Evolutionary conservation across 35 echinoderm and acorn worm genomes (phyloP), one percentile per base, ranked within the genome.

Genomic region (Heliocidaris tuberculata): DNA sequence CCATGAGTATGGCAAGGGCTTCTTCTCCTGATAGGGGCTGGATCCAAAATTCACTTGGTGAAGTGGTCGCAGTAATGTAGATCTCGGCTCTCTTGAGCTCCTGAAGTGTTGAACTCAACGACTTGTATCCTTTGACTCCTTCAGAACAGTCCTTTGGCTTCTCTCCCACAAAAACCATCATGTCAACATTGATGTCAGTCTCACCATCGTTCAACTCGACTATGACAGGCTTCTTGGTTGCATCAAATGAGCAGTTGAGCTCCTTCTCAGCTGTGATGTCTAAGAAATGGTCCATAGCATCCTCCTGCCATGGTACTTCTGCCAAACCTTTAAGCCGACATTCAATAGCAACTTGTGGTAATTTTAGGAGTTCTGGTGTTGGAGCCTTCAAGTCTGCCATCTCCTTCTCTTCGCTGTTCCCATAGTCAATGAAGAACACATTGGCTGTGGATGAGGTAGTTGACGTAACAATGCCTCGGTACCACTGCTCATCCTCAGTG

Each of bases 391-490:
- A 86, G 19, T 91, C 61, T 32, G 48, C 31, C 9, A 95, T 48
- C 61, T 94, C 85, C 42, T 97, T 93, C 85, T 95, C 94, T 85
- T 98, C 97, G 49, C 90, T 96, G 95, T 98, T 97, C 24, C 97
- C 97, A 95, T 96, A 98, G 59, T 98, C 97, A 31, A 98, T 95
- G 94, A 98, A 98, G 32, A 88, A 94, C 31, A 98, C 95, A 2
- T 95, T 54, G 7, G 85, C 95, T 31, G 92, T 95, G 31, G 59
- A 31, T 86, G 54, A 92, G 35, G 31, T 15, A 85, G 94, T 32
- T 87, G 90, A 31, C 90, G 87, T 95, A 15, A 99, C 78, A 19
- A 97, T 52, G 88, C 94, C 98, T 88, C 98, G 95, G n/a, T 99
- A 99, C 98, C 96, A 99, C 16, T 96, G 88, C 10, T 93, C 94